A percentile compares a stretch with the other conserved stretches of the same genome.
Evolutionary conservation across 2,113 vertebrate genomes (phyloP).

Genomic region (Tretioscincus oriximinensis): DNA sequence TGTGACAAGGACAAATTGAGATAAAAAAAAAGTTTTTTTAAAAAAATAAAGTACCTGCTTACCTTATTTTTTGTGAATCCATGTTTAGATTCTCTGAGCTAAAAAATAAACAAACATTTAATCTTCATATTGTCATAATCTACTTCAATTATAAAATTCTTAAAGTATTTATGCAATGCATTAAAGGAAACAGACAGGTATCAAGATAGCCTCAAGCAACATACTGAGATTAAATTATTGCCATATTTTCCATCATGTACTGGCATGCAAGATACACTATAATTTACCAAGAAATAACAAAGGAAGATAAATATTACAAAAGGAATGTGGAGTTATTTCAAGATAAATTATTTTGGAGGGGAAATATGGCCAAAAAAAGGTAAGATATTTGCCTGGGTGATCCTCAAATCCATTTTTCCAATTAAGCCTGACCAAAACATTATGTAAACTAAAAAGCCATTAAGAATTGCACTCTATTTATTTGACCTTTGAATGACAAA

Average conservation of each 20-base stretch:
- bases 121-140: not conserved
- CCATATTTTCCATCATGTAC: no score
- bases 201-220: not conserved
- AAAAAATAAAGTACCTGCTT: conserved; percentile 12
- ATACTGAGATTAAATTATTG: not conserved
- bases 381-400: not conserved
- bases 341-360: no score
- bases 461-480: not conserved
- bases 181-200: not conserved
- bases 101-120: conserved; percentile 48
- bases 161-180: not conserved
- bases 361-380: no score
- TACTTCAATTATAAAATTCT: not conserved
- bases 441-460: not conserved
- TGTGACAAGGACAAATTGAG: not conserved
- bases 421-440: not conserved
- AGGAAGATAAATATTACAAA: no score
- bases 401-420: not conserved
- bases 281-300: no score
- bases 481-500: not conserved
- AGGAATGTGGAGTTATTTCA: no score
- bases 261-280: no score
- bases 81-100: conserved; percentile 71
- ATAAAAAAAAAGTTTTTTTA: not conserved
- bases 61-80: conserved; percentile 91